Conservation (phyloP, 2,113 vertebrate genomes). For the Pedionomus torquatus region DNA sequence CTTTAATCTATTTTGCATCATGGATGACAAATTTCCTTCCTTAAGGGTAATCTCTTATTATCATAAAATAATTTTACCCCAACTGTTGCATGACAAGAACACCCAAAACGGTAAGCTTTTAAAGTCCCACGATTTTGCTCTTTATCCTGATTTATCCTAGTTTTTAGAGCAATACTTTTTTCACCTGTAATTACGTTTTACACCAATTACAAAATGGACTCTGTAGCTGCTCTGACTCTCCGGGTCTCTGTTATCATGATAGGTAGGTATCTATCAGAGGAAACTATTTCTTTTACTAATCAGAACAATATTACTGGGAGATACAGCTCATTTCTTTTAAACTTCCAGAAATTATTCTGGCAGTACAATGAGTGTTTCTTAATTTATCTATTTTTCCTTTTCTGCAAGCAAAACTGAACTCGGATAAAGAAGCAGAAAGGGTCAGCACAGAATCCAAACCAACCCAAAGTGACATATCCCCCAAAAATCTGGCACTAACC, state of each 20-base stretch:
- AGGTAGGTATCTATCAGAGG: neutral
- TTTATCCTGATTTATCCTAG: neutral
- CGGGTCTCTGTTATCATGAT: neutral
- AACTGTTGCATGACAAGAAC: neutral
- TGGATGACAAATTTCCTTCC: constrained; percentile 61
- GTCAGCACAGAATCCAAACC: neutral
- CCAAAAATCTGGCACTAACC: neutral
- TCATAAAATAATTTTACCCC: constrained; percentile 29
- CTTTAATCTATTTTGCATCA: constrained; percentile 67
- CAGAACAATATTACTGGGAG: neutral
- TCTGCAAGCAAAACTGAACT: neutral
- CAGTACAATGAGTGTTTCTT: neutral
- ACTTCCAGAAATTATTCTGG: neutral
- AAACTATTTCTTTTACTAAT: neutral
- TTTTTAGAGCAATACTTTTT: neutral
- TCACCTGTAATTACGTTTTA: neutral
- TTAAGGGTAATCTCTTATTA: constrained; percentile 54
- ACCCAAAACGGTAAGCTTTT: neutral
- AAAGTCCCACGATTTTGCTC: neutral
- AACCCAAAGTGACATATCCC: neutral
- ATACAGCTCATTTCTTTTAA: neutral
- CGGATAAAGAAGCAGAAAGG: neutral
- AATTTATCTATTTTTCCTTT: neutral
- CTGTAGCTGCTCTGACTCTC: neutral
- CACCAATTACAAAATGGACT: neutral